These are phyloP conservation scores for Andrena dorsata DNA, from an alignment of 2,888 invertebrate genomes.

Conservation along the genomic window DNA sequence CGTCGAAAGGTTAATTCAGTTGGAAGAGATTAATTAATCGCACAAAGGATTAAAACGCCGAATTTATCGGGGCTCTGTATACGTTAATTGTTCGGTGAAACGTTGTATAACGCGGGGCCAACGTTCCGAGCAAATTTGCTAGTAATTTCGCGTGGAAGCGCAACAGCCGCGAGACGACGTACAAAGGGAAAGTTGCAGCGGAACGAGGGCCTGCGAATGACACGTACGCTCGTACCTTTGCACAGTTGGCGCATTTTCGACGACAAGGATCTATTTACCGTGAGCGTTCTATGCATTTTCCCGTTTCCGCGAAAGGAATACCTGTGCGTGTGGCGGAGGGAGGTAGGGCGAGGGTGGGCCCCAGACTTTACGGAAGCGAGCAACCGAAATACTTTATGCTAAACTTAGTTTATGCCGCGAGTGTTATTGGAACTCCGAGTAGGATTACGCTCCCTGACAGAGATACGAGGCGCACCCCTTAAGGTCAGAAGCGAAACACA, in stretches of 20 bases:
- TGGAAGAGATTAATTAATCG: neutral
- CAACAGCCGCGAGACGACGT: neutral
- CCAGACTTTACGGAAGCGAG: constrained; percentile 25
- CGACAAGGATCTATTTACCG: constrained; percentile 60
- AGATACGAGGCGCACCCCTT: constrained; percentile 68
- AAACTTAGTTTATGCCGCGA: constrained; percentile 74
- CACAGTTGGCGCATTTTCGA: constrained; percentile 54
- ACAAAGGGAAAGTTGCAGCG: constrained; percentile 38
- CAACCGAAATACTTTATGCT: constrained; percentile 73
- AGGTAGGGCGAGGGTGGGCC: neutral
- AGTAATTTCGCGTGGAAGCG: constrained; percentile 9
- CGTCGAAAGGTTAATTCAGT: neutral
- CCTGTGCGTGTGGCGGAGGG: too few species aligned
- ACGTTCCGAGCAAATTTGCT: constrained; percentile 9
- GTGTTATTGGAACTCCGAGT: constrained; percentile 75
- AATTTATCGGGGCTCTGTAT: constrained; percentile 5
- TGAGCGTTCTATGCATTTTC: constrained; percentile 31
- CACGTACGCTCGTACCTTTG: constrained; percentile 33
- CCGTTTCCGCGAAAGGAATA: constrained; percentile 18
- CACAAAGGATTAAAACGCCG: neutral
- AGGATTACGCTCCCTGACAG: constrained; percentile 65
- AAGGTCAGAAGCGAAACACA: constrained; percentile 73
- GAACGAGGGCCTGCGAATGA: constrained; percentile 36
- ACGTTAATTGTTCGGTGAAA: constrained; percentile 1
- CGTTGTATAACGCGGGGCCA: neutral